phyloP scores from a whole-genome alignment of 2,888 invertebrate species.

The Anticlea derivata region DNA sequence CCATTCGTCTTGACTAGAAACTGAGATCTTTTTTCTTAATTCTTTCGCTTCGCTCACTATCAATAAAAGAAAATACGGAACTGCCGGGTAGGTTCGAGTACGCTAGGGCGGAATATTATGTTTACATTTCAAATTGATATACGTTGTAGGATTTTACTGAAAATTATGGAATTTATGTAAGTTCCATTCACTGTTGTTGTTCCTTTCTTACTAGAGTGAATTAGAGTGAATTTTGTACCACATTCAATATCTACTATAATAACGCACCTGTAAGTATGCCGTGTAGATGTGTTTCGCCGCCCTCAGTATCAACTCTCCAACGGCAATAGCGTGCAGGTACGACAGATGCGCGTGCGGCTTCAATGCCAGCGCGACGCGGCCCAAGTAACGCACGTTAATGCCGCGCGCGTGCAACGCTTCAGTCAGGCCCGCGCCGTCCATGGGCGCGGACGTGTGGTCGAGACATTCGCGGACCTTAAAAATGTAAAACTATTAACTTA shows the following conservation, averaged over 20 bases:
- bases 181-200: no score
- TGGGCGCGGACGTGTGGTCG: constrained; percentile 95
- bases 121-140: no score
- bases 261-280: constrained; percentile 90
- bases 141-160: no score
- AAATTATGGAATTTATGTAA: no score
- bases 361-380: constrained; percentile 93
- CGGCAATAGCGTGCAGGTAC: constrained; percentile 95
- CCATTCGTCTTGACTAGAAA: no score
- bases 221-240: no score
- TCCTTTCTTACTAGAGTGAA: no score
- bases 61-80: no score
- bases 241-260: background rate
- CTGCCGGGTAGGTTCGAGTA: no score
- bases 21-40: no score
- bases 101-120: no score
- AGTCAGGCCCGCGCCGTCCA: constrained; percentile 96
- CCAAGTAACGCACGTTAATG: constrained; percentile 98
- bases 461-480: constrained; percentile 92
- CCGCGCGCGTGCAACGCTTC: constrained; percentile 98
- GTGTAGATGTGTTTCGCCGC: constrained; percentile 98
- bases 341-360: constrained; percentile 90
- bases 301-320: constrained; percentile 94
- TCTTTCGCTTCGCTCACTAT: no score
- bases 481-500: background rate